Evolutionary conservation across 2,113 vertebrate species (phyloP), one percentile per base, ranked within the genome.

Genomic region (Phocoena sinus): DNA sequence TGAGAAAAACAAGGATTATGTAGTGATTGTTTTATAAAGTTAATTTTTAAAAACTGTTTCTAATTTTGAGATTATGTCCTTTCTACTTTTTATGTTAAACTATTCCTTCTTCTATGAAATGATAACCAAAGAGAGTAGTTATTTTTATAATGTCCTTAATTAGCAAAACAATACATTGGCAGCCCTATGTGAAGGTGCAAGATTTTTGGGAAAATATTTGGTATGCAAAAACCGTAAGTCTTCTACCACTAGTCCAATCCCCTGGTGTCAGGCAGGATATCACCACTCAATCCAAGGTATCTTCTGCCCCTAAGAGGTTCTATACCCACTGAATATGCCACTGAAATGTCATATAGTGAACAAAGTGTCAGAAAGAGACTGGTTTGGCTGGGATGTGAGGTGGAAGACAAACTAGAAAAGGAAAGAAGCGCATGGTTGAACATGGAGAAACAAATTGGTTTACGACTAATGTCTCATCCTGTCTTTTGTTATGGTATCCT

Each of bases 51-150:
- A 33, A 60, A 44, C 23, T 89, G 62, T 28, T 68, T 91, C 93
- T 68, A 76, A 81, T 63, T 80, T 71, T 97, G n/a, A 93, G 21
- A 44, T 41, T 87, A 44, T 93, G 8, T 25, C 5, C 31, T 63
- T 70, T 79, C 20, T 82, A n/a, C n/a, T 81, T 70, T 85, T 96
- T 88, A 71, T 79, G 33, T 56, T 84, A 94, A 71, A 96, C 77
- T 94, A 68, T 62, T 18, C 47, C 31, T 91, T 95, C 33, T 79
- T 67, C 85, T 56, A 90, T 62, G 33, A 96, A 85, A 96, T 79
- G 9, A 93, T 60, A 80, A 96, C 31, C 28, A 60, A 5, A 80
- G 44, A 89, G 15, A 93, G 9, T 77, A 47, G 33, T 6, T 95
- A n/a, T 87, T 95, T 77, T 80, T 80, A 50, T 31, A 82, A 94